Base-by-base conservation (phyloP, 2,888 invertebrate genomes). In the Aromia moschata region DNA sequence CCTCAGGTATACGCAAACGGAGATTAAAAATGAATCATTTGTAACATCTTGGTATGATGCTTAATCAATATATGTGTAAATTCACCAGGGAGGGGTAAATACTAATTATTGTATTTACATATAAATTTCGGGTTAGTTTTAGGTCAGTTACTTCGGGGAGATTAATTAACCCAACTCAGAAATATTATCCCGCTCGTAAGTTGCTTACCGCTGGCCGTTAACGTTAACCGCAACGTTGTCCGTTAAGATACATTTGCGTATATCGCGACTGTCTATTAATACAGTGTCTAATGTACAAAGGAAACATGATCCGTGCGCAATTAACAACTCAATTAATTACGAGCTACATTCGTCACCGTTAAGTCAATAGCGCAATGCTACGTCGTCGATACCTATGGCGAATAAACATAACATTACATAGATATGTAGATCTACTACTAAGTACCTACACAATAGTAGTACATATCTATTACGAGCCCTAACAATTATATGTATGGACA, bases 271-370 rank as follows among this genome's bases (percentile, higher is more conserved):
- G 41, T 41, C 52, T 49, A 56, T 58, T 53, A 55, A 62, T 62
- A 55, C 43, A 33, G 37, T 51, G 46, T 33, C 43, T 54, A 54
- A 59, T 44, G 25, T 38, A 58, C 51, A 58, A 56, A 56, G 55
- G 61, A 57, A 61, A 62, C 51, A 52, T 56, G 53, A 59, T 56
- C 58, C 47, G 44, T 52, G 17, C 49, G 56, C 53, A 58, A 56
- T 62, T 56, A 56, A 54, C 62, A 58, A 58, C 58, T 49, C 56
- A 62, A 62, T n/a, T n/a, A n/a, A n/a, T 62, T 62, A 59, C 47
- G 44, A 38, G 38, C 47, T n/a, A 56, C 58, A 49, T 62, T 47
- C 31, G 49, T 60, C 56, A 49, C 38, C 18, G 46, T 56, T 53
- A 52, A 47, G 47, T 44, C 18, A 37, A 20, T 33, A 33, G 2